These are phyloP conservation scores for Odontocolon sp. DNA, from an alignment of 2,888 invertebrate genomes.

Conservation along the genomic window DNA sequence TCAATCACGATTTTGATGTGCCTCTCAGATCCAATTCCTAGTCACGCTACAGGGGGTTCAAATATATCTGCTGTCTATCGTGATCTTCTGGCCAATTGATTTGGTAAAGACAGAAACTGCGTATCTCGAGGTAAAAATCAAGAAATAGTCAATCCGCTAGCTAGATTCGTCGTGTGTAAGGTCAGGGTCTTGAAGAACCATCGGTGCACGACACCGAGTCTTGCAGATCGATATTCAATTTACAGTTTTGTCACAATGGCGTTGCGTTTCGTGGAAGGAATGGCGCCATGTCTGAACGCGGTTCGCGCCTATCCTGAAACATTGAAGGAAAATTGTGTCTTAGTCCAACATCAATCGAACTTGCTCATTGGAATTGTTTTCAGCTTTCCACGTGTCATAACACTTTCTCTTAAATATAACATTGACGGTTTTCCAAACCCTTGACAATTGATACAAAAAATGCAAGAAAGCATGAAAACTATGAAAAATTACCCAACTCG, in stretches of 20 bases:
- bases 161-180: conserved; percentile 25
- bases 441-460: too few species aligned
- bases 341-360: too few species aligned
- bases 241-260: conserved; percentile 77
- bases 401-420: too few species aligned
- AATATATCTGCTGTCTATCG: neutral
- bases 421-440: too few species aligned
- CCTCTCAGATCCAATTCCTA: conserved; percentile 1
- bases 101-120: conserved; percentile 5
- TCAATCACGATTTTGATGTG: neutral
- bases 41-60: conserved; percentile 46
- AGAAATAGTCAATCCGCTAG: neutral
- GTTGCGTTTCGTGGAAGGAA: conserved; percentile 69
- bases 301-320: too few species aligned
- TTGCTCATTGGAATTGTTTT: too few species aligned
- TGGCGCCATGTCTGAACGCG: neutral
- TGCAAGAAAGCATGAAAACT: too few species aligned
- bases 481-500: too few species aligned
- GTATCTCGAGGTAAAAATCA: neutral
- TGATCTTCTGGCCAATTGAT: neutral
- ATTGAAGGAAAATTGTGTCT: too few species aligned
- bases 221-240: conserved; percentile 78
- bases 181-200: conserved; percentile 37
- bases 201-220: conserved; percentile 68
- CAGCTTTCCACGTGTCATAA: too few species aligned